Conservation (phyloP, 2,113 vertebrate genomes). For the Indicator maculatus region DNA sequence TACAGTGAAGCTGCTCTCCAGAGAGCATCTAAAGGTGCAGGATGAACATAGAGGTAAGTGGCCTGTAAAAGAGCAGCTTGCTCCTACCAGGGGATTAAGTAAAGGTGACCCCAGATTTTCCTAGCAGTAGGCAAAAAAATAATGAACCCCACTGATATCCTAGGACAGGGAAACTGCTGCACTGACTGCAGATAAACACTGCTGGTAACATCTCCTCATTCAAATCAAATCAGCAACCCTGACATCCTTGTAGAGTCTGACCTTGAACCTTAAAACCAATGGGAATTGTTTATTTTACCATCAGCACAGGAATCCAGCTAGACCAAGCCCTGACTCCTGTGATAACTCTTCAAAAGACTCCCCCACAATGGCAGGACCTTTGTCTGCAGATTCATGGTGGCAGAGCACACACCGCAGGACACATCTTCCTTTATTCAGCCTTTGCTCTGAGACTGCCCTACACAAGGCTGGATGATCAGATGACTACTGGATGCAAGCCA, state of each 20-base stretch:
- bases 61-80: background rate
- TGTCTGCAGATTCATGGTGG: background rate
- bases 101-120: background rate
- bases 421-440: background rate
- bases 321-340: background rate
- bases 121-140: fast-evolving
- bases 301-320: background rate
- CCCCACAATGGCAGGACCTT: background rate
- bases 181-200: background rate
- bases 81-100: background rate
- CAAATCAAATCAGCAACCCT: background rate
- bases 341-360: background rate
- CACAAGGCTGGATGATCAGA: background rate
- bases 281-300: background rate
- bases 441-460: background rate
- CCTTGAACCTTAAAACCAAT: background rate
- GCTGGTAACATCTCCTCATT: background rate
- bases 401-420: background rate
- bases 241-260: background rate
- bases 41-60: fast-evolving
- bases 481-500: fast-evolving
- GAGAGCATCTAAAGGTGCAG: background rate
- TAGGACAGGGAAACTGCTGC: background rate
- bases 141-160: background rate
- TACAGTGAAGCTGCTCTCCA: background rate